Base-by-base conservation (phyloP, 2,113 vertebrate species). In the Empidonax traillii region DNA sequence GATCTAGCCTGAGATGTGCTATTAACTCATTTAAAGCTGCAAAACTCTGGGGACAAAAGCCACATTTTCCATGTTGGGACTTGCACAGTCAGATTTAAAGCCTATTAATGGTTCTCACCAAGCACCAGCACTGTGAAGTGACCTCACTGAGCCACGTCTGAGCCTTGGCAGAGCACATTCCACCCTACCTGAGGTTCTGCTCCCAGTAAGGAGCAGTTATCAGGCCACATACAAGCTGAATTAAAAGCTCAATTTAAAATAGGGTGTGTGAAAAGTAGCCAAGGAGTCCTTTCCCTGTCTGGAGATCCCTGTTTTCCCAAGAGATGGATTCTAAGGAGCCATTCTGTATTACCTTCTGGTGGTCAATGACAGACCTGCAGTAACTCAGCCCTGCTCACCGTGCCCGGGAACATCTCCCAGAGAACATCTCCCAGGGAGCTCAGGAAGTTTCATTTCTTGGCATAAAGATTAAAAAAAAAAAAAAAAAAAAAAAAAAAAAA, bases 301-400 rank as follows among this genome's bases (percentile, higher is more conserved):
- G 58, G 66, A 56, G 66, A 78, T 68, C n/a, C 2, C 51, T 55
- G 59, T 2, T 69, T 51, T 71, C 79, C 67, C 75, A 28, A 13
- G 41, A 44, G 35, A 14, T 1, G 2, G 78, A 55, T 33, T 85
- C 14, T 55, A 83, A 90, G 35, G 61, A 89, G n/a, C 49, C 82
- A 59, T 73, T 90, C 91, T 93, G 77, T 2, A 80, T 93, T 91
- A 85, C 94, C 75, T 91, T 41, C 87, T 83, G 59, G 51, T 65
- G 73, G 58, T 22, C 77, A 59, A 4, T 75, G 84, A 46, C 25
- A 79, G 65, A 67, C 41, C 52, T 72, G 79, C 87, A 92, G 91
- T 5, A 17, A 44, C 14, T 23, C 87, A 73, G 76, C 62, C 49
- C 61, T 1, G 14, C 55, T 62, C 1, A 0, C 44, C 2, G 19